Evolutionary conservation across 2,797 vertebrate genomes (phyloP).

Genomic region (Nasua narica): DNA sequence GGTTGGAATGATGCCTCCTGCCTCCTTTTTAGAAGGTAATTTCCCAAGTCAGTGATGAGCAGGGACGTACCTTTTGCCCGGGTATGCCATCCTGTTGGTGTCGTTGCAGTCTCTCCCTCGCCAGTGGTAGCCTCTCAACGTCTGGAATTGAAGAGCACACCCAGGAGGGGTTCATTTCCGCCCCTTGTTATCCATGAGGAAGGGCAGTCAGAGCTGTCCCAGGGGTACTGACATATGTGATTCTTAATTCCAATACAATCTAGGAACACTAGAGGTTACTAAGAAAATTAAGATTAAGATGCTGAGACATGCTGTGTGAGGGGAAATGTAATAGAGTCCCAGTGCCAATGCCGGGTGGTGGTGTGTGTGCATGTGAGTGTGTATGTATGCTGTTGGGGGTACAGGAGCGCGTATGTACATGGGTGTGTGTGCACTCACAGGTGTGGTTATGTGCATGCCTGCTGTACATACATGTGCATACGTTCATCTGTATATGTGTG

Average conservation of each 20-base stretch:
- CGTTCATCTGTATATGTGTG: background rate
- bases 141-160: constrained; percentile 76
- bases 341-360: background rate
- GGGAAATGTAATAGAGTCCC: background rate
- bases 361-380: background rate
- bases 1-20: background rate
- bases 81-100: constrained; percentile 70
- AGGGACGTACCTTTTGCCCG: constrained; percentile 82
- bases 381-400: too few relatives aligned
- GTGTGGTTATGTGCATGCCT: too few relatives aligned
- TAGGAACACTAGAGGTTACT: background rate
- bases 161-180: background rate
- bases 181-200: fast-evolving
- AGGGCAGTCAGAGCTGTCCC: background rate
- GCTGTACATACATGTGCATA: too few relatives aligned
- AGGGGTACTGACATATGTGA: background rate
- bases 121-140: constrained; percentile 85
- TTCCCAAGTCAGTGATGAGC: background rate
- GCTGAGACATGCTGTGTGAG: background rate
- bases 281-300: background rate
- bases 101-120: constrained; percentile 85
- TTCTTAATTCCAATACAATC: background rate
- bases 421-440: too few relatives aligned
- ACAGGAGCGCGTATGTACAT: too few relatives aligned
- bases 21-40: background rate